Evolutionary conservation across 2,888 invertebrate genomes (phyloP), one percentile per base, ranked within the genome.

Genomic region (Caenorhabditis japonica): DNA sequence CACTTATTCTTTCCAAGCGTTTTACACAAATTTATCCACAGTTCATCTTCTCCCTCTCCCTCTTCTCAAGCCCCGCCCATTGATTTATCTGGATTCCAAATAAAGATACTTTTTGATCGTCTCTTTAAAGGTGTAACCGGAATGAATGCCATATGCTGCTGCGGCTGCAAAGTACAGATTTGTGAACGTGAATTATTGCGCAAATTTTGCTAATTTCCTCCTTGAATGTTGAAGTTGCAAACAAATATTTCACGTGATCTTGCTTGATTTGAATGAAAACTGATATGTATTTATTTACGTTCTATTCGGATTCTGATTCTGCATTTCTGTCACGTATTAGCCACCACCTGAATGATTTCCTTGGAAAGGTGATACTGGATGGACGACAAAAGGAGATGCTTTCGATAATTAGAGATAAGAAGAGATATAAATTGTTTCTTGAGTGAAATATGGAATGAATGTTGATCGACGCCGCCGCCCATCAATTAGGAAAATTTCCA

Each of bases 1-100:
- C 66, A 39, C 41, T 66, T 66, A 56, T 66, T 66, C 56, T 66
- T 66, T 47, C 62, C 53, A 55, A 33, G 38, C 51, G 51, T 38
- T 51, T 38, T 38, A 51, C 51, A 51, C 51, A 51, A 15, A 17
- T 21, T 51, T 36, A 13, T n/a, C 36, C 38, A 51, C 51, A 51
- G 51, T 56, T 60, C 49, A 51, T 41, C 15, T n/a, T 41, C n/a
- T n/a, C n/a, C n/a, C n/a, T n/a, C n/a, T n/a, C n/a, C n/a, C n/a
- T n/a, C 38, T 34, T 46, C 15, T 3, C 10, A 3, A 39, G 33
- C 62, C 39, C 53, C 53, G 53, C 62, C 62, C 62, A 27, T 36
- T 43, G 12, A 21, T 52, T 49, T 49, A 34, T 34, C 49, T 34
- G 49, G 33, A 49, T 34, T 12, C 17, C 34, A 25, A n/a, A 15